Conservation (phyloP, 1,140 invertebrate genomes). For the Hycleus phaleratus region DNA sequence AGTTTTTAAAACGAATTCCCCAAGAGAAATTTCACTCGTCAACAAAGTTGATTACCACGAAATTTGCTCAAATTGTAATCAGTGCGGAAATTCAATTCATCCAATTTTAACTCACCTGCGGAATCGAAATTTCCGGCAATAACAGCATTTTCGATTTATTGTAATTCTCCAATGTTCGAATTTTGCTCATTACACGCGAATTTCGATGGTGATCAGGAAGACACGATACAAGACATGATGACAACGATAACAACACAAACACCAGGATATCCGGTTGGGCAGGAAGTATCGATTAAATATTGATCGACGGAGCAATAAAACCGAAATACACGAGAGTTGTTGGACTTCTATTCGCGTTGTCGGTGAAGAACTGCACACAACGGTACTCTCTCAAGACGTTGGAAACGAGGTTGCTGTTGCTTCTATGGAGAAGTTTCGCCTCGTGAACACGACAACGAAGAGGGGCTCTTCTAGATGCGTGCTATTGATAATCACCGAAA, state of each 20-base stretch:
- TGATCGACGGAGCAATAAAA: no score
- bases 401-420: slow-evolving; percentile 23
- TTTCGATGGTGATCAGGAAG: slow-evolving; percentile 11
- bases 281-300: not conserved
- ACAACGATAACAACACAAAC: slow-evolving; percentile 6
- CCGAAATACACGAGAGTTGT: not conserved
- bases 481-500: slow-evolving; percentile 1
- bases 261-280: not conserved
- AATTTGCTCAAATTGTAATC: slow-evolving; percentile 5
- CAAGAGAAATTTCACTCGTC: slow-evolving; percentile 3
- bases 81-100: not conserved
- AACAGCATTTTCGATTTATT: slow-evolving; percentile 26
- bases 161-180: slow-evolving; percentile 23
- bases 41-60: not conserved
- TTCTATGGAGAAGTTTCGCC: slow-evolving; percentile 18
- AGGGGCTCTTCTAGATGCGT: slow-evolving; percentile 8
- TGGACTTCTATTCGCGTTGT: slow-evolving; percentile 12
- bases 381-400: slow-evolving; percentile 21
- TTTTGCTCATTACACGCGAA: slow-evolving; percentile 21
- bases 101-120: slow-evolving; percentile 26
- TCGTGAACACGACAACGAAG: slow-evolving; percentile 15
- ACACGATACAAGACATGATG: slow-evolving; percentile 8
- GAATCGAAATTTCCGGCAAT: slow-evolving; percentile 32
- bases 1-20: not conserved
- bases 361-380: slow-evolving; percentile 11